Evolutionary conservation across 1,140 invertebrate genomes (phyloP), one percentile per base, ranked within the genome.

Genomic region (Bombus affinis): DNA sequence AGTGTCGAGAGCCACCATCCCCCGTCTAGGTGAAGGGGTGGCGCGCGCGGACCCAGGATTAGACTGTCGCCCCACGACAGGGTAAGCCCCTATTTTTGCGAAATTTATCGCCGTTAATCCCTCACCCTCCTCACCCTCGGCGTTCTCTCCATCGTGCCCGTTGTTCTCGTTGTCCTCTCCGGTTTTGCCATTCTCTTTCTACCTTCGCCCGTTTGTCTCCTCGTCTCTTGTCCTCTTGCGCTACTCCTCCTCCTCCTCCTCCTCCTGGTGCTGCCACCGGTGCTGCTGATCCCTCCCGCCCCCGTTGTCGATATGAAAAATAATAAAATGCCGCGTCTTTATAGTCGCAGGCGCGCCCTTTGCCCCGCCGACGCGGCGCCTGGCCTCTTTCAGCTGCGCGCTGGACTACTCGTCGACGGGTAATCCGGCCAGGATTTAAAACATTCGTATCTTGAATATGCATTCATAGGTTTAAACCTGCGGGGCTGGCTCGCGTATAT

Each of bases 41-140:
- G 87, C 68, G 87, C 68, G 87, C 82, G 82, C 89, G 89, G 89
- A 88, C 85, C 91, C 87, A 87, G 95, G 94, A 95, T 95, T 95
- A 95, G 93, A 94, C 93, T 94, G 93, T 95, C 94, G 93, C 92
- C 91, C 92, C 88, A 92, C 93, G 95, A 95, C 94, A 95, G 93
- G 83, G 94, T 95, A 94, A 95, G 94, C 94, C 93, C 94, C 94
- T 92, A 95, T 95, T 95, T 95, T 95, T 95, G 94, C 91, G 93
- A 95, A 95, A 95, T 95, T 95, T 95, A 95, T 95, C 94, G 94
- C 93, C 93, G 94, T 94, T 95, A 95, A 95, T 95, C 94, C 95
- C 91, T 95, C 93, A 93, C 79, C 83, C 90, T 78, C 80, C 65
- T 39, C 75, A 32, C 81, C 85, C 86, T 68, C 82, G 59, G 65